phyloP scores from a whole-genome alignment of 2,888 invertebrate genomes.

The Panzeria rudis region DNA sequence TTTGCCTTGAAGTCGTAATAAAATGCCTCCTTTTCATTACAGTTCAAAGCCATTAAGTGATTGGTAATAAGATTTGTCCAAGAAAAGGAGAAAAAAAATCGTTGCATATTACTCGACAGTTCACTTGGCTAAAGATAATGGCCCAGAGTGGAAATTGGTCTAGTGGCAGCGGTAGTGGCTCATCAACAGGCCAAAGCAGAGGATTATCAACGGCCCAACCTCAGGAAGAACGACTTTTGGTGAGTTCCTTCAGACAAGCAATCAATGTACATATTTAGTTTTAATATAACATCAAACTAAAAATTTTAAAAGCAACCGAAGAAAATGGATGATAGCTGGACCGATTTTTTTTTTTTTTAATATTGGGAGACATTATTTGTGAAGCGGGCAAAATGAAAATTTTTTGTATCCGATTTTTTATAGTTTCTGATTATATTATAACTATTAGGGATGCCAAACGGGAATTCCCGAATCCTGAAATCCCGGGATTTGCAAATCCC shows the following conservation, averaged over 20 bases:
- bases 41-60: conserved; percentile 35
- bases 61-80: neutral
- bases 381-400: no score
- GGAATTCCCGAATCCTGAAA: no score
- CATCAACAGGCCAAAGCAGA: conserved; percentile 77
- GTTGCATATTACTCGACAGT: neutral
- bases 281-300: no score
- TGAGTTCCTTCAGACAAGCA: conserved; percentile 72
- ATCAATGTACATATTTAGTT: conserved; percentile 26
- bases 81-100: neutral
- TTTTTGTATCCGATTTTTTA: no score
- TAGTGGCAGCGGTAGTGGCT: conserved; percentile 80
- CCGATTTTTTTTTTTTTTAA: no score
- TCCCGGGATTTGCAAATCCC: no score
- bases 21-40: conserved; percentile 32
- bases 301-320: no score
- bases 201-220: conserved; percentile 77
- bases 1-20: conserved; percentile 37
- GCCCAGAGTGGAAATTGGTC: conserved; percentile 78
- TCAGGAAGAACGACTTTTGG: conserved; percentile 83
- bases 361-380: no score
- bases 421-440: no score
- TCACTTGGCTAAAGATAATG: conserved; percentile 60
- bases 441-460: no score
- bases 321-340: no score